These are phyloP conservation scores for Tragelaphus strepsiceros DNA, from an alignment of 2,113 vertebrate genomes.

Conservation along the genomic window DNA sequence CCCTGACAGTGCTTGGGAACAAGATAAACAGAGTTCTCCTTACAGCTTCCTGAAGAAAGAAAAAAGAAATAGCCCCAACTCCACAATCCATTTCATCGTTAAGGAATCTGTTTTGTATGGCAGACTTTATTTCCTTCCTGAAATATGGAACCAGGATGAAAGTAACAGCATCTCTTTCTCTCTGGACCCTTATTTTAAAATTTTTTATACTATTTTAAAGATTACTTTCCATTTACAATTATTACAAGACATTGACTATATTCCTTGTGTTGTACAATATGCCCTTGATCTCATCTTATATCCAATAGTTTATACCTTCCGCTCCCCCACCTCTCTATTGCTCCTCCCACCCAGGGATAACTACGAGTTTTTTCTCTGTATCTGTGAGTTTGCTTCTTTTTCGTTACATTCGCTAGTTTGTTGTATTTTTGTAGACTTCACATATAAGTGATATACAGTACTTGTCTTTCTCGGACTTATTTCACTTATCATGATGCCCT, in stretches of 20 bases:
- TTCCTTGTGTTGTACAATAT: not conserved
- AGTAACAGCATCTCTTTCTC: not conserved
- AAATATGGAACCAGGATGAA: not conserved
- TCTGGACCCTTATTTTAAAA: not conserved
- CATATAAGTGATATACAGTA: not conserved
- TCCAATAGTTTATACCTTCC: not conserved
- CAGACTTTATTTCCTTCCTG: not conserved
- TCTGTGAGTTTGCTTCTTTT: not conserved
- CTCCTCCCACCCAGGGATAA: not conserved
- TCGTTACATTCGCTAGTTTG: not conserved
- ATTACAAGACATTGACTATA: not conserved
- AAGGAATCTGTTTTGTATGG: not conserved
- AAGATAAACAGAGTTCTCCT: conserved; percentile 59
- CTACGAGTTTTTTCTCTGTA: not conserved
- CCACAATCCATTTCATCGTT: not conserved
- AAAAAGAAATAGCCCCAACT: not conserved
- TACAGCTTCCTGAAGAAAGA: conserved; percentile 59
- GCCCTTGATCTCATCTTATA: not conserved
- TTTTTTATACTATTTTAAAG: not conserved
- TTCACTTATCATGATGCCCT: not conserved
- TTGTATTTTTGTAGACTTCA: not conserved
- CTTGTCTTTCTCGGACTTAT: not conserved
- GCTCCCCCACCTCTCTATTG: not conserved
- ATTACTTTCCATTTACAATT: not conserved
- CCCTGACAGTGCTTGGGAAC: conserved; percentile 75